Base-by-base conservation (phyloP, 2,888 invertebrate species). In the Lochmaea capreae region DNA sequence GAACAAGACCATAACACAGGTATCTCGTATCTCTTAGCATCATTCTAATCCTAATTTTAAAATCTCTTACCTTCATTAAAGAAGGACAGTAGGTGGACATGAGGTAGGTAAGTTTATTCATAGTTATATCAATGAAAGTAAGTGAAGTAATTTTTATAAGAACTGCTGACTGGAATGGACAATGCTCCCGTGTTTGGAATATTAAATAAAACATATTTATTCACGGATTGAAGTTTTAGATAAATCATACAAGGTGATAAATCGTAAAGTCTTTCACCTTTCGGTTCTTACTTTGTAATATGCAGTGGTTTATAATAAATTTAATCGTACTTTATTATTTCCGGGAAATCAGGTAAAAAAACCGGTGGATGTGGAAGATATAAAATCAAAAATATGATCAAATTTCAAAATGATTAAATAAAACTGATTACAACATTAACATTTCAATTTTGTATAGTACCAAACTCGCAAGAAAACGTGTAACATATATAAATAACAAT, bases 221-320 rank as follows among this genome's bases (percentile, higher is more conserved):
- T 59, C 59, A 59, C n/a, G 59, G 33, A 59, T 33, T 59, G 33
- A 33, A 33, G 14, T 59, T 59, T 59, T 59, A 59, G 22, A 59
- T 59, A 59, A 59, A 59, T 59, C 59, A 59, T 59, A 59, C 59
- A 59, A 59, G 59, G 59, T 59, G 59, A 59, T 59, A 59, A 59
- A 59, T 59, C 26, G 59, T 33, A 33, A 59, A 26, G 12, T 59
- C 12, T 59, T 59, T 59, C 26, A 59, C 33, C 59, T 59, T 22
- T 59, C 26, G 33, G 33, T 11, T 33, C 59, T 26, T 59, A 59
- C 26, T 59, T 22, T 33, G 33, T 14, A 26, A 16, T 54, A 16
- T 54, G 16, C 12, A 46, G 43, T 46, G 12, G n/a, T 49, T 49
- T n/a, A 49, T 14, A 49, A 49, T 54, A 46, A 12, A 12, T 46